phyloP scores from a whole-genome alignment of 1,140 invertebrate species.

The Leptopilina boulardi region DNA sequence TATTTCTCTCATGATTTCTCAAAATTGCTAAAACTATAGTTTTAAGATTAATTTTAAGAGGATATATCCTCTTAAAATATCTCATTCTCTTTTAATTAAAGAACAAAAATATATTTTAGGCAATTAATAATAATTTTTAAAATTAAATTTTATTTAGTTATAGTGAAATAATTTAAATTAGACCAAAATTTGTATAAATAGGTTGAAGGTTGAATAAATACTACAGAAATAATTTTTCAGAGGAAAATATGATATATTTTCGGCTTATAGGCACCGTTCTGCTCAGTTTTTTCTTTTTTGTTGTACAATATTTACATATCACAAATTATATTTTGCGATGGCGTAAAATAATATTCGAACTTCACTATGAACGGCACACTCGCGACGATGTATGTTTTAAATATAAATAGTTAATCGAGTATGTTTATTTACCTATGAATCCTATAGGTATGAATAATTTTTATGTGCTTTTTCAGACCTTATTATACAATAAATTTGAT shows the following conservation, averaged over 20 bases:
- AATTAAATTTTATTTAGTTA: no score
- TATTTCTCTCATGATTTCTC: no score
- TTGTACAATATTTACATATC: conserved; percentile 69
- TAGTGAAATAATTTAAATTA: no score
- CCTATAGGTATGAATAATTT: conserved; percentile 18
- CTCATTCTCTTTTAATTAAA: no score
- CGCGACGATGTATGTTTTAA: conserved; percentile 55
- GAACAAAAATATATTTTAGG: no score
- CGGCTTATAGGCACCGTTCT: conserved; percentile 50
- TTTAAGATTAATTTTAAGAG: no score
- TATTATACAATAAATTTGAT: not conserved
- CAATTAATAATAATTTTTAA: no score
- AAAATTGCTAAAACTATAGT: no score
- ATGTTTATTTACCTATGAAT: conserved; percentile 11
- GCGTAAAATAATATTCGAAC: conserved; percentile 46
- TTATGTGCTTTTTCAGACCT: not conserved
- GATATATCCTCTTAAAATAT: no score
- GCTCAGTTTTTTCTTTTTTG: conserved; percentile 33
- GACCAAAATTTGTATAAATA: no score
- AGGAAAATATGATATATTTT: conserved; percentile 72
- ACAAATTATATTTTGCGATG: conserved; percentile 41
- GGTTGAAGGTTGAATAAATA: conserved; percentile 38
- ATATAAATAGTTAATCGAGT: conserved; percentile 56
- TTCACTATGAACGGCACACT: conserved; percentile 51
- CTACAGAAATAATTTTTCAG: conserved; percentile 52